Evolutionary conservation across 2,113 vertebrate genomes (phyloP).

Genomic region (Hydropotes inermis): DNA sequence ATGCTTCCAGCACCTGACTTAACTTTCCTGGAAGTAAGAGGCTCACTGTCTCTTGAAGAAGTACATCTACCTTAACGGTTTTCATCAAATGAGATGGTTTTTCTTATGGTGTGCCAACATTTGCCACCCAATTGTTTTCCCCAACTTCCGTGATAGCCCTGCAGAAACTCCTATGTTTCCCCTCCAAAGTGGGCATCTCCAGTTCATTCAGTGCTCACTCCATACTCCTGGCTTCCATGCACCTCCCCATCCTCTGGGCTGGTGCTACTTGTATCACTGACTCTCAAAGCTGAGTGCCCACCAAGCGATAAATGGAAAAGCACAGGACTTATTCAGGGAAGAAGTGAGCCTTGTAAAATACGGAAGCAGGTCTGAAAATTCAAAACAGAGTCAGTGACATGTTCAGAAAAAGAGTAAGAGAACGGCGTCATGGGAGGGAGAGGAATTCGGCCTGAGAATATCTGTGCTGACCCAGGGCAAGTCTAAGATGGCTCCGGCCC

Average conservation of each 20-base stretch:
- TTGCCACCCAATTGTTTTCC: neutral
- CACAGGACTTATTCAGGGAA: neutral
- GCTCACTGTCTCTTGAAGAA: neutral
- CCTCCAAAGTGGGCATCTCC: neutral
- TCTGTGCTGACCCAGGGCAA: neutral
- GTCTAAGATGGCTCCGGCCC: neutral
- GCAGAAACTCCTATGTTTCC: neutral
- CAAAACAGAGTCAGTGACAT: neutral
- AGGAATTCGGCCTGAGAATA: neutral
- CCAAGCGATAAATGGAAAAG: neutral
- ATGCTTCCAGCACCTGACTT: neutral
- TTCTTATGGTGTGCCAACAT: neutral
- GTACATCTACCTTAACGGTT: neutral
- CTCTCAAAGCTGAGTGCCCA: neutral
- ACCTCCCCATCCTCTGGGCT: neutral
- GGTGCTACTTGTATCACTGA: neutral
- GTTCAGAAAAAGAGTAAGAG: neutral
- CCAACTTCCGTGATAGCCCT: neutral
- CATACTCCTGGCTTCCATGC: neutral
- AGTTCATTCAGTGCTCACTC: neutral
- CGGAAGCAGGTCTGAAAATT: neutral
- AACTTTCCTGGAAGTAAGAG: neutral
- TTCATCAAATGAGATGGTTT: neutral
- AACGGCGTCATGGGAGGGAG: neutral
- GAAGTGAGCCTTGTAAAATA: neutral